Base-by-base conservation (phyloP, 2,113 vertebrate species). In the Pygoscelis antarcticus region DNA sequence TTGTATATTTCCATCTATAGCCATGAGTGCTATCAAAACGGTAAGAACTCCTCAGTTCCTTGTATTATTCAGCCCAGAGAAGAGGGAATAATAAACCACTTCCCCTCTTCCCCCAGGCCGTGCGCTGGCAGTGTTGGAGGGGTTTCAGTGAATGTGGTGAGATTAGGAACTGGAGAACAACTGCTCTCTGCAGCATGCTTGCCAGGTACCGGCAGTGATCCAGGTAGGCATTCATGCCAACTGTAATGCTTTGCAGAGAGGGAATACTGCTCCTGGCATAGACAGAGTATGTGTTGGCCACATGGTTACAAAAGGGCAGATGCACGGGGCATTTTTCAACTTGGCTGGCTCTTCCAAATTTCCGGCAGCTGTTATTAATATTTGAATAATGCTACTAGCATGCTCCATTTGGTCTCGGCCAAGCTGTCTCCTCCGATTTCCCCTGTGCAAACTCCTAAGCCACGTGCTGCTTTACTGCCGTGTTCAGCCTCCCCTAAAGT, bases 311-410 rank as follows among this genome's bases (percentile, higher is more conserved):
- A 42, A 80, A 74, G 75, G 90, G 82, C 84, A 96, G 84, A 90
- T 70, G 84, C 66, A 79, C 49, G 46, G 95, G 90, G 62, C 42
- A n/a, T 52, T 90, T 93, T 75, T 70, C 82, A 77, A 11, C 81
- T 72, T 80, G 60, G 27, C 79, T 77, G 71, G 13, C 75, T 92
- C 88, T 65, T 83, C 85, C 75, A 62, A 49, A 77, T 86, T 88
- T 93, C 92, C 7, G 6, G 71, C 92, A 90, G 82, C 82, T 94
- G 85, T 83, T 91, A 83, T 65, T 85, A 96, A 80, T 94, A 83
- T 95, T 93, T 93, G 62, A 71, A 60, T 80, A 80, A 74, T 1
- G 4, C 38, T 77, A 21, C 75, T 38, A 42, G 58, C 2, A 1
- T 38, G 54, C 54, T 62, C 23, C 32, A 3, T 49, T 54, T 62